A percentile compares a stretch with the other conserved stretches of the same genome.
phyloP scores from a whole-genome alignment of 2,888 invertebrate genomes.

The Neria commutata region DNA sequence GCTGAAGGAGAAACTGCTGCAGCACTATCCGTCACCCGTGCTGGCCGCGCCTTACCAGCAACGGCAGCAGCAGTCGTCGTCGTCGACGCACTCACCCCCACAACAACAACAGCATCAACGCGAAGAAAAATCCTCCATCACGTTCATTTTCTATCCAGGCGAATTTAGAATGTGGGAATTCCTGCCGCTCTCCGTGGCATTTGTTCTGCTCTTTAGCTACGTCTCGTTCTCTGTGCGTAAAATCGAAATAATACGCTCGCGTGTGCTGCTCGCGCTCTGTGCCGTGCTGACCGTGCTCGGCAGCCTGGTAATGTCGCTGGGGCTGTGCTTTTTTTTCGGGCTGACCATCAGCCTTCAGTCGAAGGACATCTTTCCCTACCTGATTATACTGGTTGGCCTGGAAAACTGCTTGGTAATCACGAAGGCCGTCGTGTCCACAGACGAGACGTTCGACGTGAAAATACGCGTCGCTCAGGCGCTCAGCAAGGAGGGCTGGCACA shows the following conservation, averaged over 20 bases:
- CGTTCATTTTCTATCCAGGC: conserved; percentile 84
- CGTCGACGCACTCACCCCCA: conserved; percentile 29
- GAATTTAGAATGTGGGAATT: conserved; percentile 85
- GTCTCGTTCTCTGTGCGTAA: conserved; percentile 95
- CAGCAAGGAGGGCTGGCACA: conserved; percentile 98
- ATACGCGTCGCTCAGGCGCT: conserved; percentile 94
- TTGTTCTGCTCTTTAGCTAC: conserved; percentile 85
- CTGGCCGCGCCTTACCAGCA: conserved; percentile 21
- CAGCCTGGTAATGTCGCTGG: conserved; percentile 91
- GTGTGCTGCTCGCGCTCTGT: conserved; percentile 76
- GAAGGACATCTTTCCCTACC: conserved; percentile 92
- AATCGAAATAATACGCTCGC: conserved; percentile 69
- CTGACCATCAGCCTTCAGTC: conserved; percentile 80
- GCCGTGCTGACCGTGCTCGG: conserved; percentile 86
- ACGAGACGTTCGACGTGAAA: conserved; percentile 92
- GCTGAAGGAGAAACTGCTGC: conserved; percentile 71
- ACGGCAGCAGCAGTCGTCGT: conserved; percentile 29
- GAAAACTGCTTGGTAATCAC: conserved; percentile 91
- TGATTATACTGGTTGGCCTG: conserved; percentile 91
- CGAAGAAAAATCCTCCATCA: conserved; percentile 60
- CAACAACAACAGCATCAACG: conserved; percentile 31
- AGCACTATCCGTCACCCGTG: conserved; percentile 76
- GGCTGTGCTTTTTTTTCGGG: conserved; percentile 86
- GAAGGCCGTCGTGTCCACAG: conserved; percentile 91
- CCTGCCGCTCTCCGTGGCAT: conserved; percentile 83